Evolutionary conservation across 2,888 invertebrate genomes (phyloP).

Genomic region (Anoplius nigerrimus): DNA sequence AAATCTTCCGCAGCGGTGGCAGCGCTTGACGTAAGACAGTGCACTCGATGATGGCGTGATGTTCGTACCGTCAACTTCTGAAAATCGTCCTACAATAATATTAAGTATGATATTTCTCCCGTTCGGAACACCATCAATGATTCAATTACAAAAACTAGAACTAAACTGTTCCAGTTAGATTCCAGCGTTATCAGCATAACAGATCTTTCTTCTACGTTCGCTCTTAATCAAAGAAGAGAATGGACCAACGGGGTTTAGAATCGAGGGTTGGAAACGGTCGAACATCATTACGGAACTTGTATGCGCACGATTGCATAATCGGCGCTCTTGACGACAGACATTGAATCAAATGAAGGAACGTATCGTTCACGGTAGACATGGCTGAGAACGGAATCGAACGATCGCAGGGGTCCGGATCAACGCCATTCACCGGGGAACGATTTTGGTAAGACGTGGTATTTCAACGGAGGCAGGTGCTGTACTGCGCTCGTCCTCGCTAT

Average conservation of each 20-base stretch:
- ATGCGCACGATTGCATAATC: too few species aligned
- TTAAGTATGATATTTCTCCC: background rate
- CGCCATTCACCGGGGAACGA: slow-evolving; percentile 54
- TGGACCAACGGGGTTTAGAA: background rate
- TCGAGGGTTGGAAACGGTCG: too few species aligned
- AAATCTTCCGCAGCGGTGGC: slow-evolving; percentile 77
- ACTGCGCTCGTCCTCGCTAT: slow-evolving; percentile 95
- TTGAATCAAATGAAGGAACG: slow-evolving; percentile 13
- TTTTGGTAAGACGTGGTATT: slow-evolving; percentile 79
- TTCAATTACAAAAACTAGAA: too few species aligned
- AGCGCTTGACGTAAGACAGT: slow-evolving; percentile 40
- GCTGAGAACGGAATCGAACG: slow-evolving; percentile 64
- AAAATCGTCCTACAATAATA: slow-evolving; percentile 26
- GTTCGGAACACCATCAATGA: background rate
- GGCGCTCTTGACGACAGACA: too few species aligned
- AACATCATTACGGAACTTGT: too few species aligned
- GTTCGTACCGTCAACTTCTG: slow-evolving; percentile 67
- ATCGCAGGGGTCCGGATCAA: slow-evolving; percentile 45
- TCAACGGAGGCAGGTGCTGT: slow-evolving; percentile 92
- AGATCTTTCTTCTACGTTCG: too few species aligned
- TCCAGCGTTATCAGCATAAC: too few species aligned
- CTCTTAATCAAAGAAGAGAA: too few species aligned
- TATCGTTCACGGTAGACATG: slow-evolving; percentile 66
- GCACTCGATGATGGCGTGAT: slow-evolving; percentile 44
- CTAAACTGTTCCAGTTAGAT: too few species aligned